Conservation (phyloP, 1,140 invertebrate species). For the Drepana arcuata region DNA sequence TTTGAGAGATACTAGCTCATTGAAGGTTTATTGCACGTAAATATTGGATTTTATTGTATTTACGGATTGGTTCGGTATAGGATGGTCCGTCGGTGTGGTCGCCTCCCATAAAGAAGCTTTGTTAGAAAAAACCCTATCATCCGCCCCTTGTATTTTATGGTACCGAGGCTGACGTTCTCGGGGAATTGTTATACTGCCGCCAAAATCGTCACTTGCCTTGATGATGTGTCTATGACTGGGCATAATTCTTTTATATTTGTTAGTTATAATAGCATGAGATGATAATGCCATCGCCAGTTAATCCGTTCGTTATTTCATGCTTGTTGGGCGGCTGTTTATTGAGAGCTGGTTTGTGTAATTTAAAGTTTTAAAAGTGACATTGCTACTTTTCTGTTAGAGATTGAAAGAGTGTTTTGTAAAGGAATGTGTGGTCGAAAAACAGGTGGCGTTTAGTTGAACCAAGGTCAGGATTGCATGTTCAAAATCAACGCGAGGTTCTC, state of each 20-base stretch:
- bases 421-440: not conserved
- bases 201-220: constrained; percentile 50
- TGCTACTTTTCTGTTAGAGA: not conserved
- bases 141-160: constrained; percentile 45
- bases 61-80: constrained; percentile 45
- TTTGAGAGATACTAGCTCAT: constrained; percentile 54
- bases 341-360: not conserved
- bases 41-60: constrained; percentile 67
- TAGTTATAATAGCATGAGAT: constrained; percentile 1
- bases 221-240: constrained; percentile 55
- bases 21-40: constrained; percentile 63
- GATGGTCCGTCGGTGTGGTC: constrained; percentile 43
- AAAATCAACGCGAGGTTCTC: not conserved
- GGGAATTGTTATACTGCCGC: constrained; percentile 43
- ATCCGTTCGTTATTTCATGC: constrained; percentile 51
- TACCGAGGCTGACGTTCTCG: constrained; percentile 32
- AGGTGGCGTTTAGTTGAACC: not conserved
- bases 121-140: constrained; percentile 46
- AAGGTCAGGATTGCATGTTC: not conserved
- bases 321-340: constrained; percentile 6
- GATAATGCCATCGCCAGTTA: constrained; percentile 45
- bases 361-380: not conserved
- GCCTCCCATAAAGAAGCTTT: constrained; percentile 46
- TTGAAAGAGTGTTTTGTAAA: not conserved
- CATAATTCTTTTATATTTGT: constrained; percentile 23